Evolutionary conservation across 2,888 invertebrate genomes (phyloP), one percentile per base, ranked within the genome.

Genomic region (Synanthedon formicaeformis): DNA sequence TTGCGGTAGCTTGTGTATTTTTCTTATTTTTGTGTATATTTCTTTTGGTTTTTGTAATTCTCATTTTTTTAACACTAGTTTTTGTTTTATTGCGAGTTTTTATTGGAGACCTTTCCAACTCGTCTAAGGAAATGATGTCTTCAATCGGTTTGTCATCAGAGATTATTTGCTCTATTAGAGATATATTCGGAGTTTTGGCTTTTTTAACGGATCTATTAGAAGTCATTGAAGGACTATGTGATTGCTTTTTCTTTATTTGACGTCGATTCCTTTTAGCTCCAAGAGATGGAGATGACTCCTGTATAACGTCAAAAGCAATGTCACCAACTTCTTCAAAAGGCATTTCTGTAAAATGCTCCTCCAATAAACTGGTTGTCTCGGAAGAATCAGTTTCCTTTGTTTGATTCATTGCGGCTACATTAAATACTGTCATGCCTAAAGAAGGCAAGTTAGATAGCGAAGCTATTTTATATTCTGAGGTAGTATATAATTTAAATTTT

Each of bases 401-500:
- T 3, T 65, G 66, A 51, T 66, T 64, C 54, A 57, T 57, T 41
- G 75, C 63, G 23, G 69, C 65, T 12, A 86, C 75, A 64, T 80
- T 82, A 51, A 86, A 61, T 18, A 87, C 81, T 52, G 84, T 76
- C 81, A 87, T 84, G 45, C 86, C 85, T 41, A 86, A 66, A 56
- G 73, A 71, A 55, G 78, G 74, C 61, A 79, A 71, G 45, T 72
- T 67, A 55, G 64, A 74, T 53, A 68, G 59, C 54, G 62, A 65
- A 12, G 71, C 54, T 52, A 74, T 71, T 57, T 75, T 84, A 51
- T 71, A 75, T 61, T 88, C 86, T 54, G 90, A 62, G 56, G 87
- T 83, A 61, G 81, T 85, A 59, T 90, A 90, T 8, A 91, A 64
- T 60, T 86, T 83, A 65, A 90, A 88, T 63, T 90, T 91, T 64